These are phyloP conservation scores for Eunapius fragilis DNA, from an alignment of 37 sponge, comb jelly and placozoan genomes.

Conservation along the genomic window DNA sequence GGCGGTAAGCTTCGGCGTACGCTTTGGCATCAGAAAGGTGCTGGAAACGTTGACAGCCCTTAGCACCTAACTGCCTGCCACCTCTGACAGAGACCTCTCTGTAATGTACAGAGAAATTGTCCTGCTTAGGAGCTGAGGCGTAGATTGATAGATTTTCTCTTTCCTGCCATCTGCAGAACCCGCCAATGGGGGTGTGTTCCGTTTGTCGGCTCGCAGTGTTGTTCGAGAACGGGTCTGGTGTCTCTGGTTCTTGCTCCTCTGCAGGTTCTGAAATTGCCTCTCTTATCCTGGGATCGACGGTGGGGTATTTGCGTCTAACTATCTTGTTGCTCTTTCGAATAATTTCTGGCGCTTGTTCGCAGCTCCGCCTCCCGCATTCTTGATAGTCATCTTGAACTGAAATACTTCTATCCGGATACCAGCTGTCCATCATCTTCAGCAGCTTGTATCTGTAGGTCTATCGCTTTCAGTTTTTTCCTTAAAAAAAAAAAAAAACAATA, in stretches of 20 bases:
- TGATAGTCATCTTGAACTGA: not conserved
- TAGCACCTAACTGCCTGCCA: not conserved
- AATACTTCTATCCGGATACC: conserved; percentile 8
- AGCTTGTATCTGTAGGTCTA: not conserved
- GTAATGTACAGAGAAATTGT: not conserved
- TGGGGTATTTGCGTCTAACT: not conserved
- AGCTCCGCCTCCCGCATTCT: not conserved
- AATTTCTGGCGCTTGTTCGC: not conserved
- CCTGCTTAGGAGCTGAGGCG: not conserved
- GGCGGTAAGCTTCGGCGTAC: not conserved
- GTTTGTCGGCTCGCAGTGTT: not conserved
- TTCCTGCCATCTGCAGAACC: not conserved
- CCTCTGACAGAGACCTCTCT: not conserved
- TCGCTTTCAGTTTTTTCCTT: not conserved
- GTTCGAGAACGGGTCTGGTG: not conserved
- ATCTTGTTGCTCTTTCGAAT: not conserved
- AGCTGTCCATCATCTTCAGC: not conserved
- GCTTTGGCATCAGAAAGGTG: not conserved
- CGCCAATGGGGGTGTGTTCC: not conserved
- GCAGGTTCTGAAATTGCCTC: not conserved
- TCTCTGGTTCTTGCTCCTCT: not conserved
- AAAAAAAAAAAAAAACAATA: no score
- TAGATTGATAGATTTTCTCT: not conserved
- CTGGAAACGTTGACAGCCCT: not conserved
- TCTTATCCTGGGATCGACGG: not conserved